These are phyloP conservation scores for Ianthella basta DNA, from an alignment of 37 sponge, comb jelly and placozoan genomes.

Conservation along the genomic window DNA sequence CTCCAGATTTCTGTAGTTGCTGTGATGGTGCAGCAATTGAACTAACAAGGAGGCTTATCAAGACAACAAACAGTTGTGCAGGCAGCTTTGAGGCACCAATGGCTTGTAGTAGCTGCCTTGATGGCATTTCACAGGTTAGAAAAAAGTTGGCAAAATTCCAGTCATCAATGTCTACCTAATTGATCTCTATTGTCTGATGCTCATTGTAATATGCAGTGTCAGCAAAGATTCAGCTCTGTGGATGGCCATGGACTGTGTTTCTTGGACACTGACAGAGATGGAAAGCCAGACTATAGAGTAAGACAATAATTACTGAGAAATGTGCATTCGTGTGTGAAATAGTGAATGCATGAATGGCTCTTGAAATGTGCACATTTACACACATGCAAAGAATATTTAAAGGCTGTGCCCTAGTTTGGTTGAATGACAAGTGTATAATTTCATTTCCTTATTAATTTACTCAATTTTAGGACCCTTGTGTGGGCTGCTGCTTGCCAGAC, in stretches of 20 bases:
- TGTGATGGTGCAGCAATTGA: conserved; percentile 4
- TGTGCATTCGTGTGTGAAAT: too few species aligned
- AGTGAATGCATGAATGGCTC: too few species aligned
- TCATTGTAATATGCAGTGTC: background rate
- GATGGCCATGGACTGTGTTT: background rate
- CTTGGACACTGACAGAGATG: conserved; percentile 9
- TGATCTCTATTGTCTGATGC: too few species aligned
- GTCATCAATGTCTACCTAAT: too few species aligned
- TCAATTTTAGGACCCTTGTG: conserved; percentile 6
- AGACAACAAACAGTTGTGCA: background rate
- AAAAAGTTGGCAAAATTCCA: too few species aligned
- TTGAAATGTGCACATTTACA: background rate
- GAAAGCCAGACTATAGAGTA: background rate
- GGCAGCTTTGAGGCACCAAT: background rate
- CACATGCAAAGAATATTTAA: background rate
- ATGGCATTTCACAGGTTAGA: background rate
- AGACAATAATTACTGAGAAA: too few species aligned
- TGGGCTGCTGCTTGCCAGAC: conserved; percentile 20
- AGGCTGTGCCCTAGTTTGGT: background rate
- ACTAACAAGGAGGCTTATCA: background rate
- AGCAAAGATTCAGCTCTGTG: background rate
- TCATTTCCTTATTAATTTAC: background rate
- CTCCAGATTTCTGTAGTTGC: conserved; percentile 3
- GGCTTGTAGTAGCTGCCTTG: background rate
- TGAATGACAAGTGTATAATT: background rate